phyloP scores from a whole-genome alignment of 1,140 invertebrate genomes.

The Aphidius ervi region DNA sequence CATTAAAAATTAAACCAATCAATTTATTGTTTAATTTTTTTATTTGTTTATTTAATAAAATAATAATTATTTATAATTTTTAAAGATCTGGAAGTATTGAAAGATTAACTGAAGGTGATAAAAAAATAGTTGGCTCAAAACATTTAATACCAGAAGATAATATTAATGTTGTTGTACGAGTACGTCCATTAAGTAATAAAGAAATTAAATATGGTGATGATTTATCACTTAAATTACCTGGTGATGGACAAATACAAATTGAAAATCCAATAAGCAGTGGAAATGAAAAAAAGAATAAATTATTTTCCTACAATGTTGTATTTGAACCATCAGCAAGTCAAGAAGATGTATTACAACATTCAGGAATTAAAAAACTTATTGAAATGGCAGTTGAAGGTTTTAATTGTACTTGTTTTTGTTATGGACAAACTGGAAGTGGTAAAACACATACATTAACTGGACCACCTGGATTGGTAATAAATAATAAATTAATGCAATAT shows the following conservation, averaged over 20 bases:
- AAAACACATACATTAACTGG: conserved; percentile 95
- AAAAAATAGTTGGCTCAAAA: conserved; percentile 33
- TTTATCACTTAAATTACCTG: conserved; percentile 68
- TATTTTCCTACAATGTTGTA: conserved; percentile 83
- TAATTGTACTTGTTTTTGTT: conserved; percentile 90
- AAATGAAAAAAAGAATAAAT: conserved; percentile 65
- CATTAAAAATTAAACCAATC: no score
- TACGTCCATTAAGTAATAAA: conserved; percentile 66
- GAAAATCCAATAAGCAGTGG: conserved; percentile 42
- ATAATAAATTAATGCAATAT: neutral
- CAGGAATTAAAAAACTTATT: conserved; percentile 77
- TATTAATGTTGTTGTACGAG: conserved; percentile 75
- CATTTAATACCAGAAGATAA: conserved; percentile 63
- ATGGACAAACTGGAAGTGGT: conserved; percentile 95
- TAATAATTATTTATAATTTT: conserved; percentile 16
- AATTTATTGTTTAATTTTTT: no score
- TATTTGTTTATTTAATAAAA: neutral
- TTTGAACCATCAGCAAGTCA: conserved; percentile 85
- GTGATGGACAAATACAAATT: conserved; percentile 69
- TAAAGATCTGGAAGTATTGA: conserved; percentile 40
- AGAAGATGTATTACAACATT: conserved; percentile 75
- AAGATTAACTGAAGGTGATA: conserved; percentile 35
- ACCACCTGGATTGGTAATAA: conserved; percentile 74
- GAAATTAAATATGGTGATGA: conserved; percentile 63
- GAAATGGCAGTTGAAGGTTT: conserved; percentile 92